Conservation (phyloP, 1,140 invertebrate genomes). For the Oscheius sp. region DNA sequence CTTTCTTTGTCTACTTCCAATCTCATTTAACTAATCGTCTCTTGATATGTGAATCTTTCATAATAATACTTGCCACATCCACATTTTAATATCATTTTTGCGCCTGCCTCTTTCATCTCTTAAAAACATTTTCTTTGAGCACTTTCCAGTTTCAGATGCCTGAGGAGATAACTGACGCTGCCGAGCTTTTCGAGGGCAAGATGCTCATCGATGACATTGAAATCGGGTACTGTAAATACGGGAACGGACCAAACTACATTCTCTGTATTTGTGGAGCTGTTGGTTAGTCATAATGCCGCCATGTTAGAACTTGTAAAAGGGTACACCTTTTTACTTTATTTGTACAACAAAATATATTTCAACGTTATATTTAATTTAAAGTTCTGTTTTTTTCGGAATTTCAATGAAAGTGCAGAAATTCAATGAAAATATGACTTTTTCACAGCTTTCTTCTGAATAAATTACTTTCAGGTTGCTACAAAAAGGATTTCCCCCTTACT, state of each 20-base stretch:
- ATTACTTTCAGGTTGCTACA: conserved; percentile 52
- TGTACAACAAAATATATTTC: background rate
- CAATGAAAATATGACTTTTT: too few relatives aligned
- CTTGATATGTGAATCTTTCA: too few relatives aligned
- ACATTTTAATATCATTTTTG: background rate
- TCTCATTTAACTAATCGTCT: too few relatives aligned
- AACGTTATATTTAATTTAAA: background rate
- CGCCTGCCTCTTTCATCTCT: background rate
- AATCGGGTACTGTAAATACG: conserved; percentile 47
- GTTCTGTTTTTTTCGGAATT: background rate
- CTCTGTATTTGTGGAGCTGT: conserved; percentile 59
- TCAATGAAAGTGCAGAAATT: background rate
- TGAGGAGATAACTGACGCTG: background rate
- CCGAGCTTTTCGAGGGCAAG: background rate
- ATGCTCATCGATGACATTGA: conserved; percentile 27
- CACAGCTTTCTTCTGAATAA: background rate
- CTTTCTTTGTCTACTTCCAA: too few relatives aligned
- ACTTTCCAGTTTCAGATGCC: background rate
- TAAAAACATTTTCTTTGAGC: background rate
- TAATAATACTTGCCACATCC: too few relatives aligned
- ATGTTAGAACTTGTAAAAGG: background rate
- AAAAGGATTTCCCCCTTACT: conserved; percentile 56
- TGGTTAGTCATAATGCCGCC: conserved; percentile 33
- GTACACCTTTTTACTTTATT: conserved; percentile 13
- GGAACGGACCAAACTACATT: conserved; percentile 52